phyloP scores from a whole-genome alignment of 2,888 invertebrate species.

The Gandaritis pyraliata region DNA sequence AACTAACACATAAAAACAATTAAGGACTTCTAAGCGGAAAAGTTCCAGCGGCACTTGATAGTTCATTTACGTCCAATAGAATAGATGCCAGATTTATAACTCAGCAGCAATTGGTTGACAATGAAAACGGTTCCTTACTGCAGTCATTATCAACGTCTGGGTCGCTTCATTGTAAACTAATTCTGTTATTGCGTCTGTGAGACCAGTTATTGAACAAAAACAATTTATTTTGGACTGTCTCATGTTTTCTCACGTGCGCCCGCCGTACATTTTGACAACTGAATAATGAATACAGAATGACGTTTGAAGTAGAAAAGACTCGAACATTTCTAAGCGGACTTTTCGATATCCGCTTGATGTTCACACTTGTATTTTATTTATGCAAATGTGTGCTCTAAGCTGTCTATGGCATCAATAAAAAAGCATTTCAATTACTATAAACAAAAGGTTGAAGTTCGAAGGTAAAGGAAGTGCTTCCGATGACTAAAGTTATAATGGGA shows the following conservation, averaged over 20 bases:
- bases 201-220: too few relatives aligned
- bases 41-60: conserved; percentile 1
- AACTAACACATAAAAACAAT: too few relatives aligned
- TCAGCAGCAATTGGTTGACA: conserved; percentile 8
- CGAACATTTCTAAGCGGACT: not conserved
- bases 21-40: not conserved
- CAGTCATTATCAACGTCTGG: conserved; percentile 4
- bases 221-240: too few relatives aligned
- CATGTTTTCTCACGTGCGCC: too few relatives aligned
- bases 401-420: conserved; percentile 9
- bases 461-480: conserved; percentile 23
- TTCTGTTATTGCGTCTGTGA: conserved; percentile 5
- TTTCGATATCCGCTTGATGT: conserved; percentile 2
- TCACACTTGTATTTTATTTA: not conserved
- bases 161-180: conserved; percentile 11
- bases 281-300: not conserved
- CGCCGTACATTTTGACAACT: not conserved
- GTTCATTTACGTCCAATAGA: conserved; percentile 4
- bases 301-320: too few relatives aligned
- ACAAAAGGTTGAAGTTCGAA: conserved; percentile 26
- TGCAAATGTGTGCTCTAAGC: not conserved
- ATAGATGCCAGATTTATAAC: conserved; percentile 8
- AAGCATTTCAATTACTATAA: conserved; percentile 17
- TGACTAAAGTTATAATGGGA: conserved; percentile 21
- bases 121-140: conserved; percentile 15